phyloP scores from a whole-genome alignment of 2,888 invertebrate genomes.

The Halictus ligatus region DNA sequence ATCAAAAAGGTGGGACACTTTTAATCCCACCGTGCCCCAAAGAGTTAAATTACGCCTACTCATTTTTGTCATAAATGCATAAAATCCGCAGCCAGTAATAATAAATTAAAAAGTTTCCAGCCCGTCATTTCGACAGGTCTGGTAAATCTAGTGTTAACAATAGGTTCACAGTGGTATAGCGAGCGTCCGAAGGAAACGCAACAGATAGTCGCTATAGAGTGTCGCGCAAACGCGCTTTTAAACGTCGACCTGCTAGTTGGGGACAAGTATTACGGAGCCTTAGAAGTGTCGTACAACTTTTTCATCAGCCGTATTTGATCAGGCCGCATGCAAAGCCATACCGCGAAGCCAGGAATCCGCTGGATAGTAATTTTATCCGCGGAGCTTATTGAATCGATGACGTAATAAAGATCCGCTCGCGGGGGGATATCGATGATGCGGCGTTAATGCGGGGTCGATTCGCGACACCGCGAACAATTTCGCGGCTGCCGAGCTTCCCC shows the following conservation, averaged over 20 bases:
- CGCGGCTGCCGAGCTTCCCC: conserved; percentile 31
- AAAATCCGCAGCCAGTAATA: too few species aligned
- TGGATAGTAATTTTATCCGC: conserved; percentile 17
- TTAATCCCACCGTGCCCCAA: too few species aligned
- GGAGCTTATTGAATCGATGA: conserved; percentile 30
- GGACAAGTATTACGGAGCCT: neutral
- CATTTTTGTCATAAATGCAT: too few species aligned
- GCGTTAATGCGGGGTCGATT: conserved; percentile 51
- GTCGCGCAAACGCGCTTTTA: neutral
- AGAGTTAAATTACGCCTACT: too few species aligned
- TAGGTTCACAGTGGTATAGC: neutral
- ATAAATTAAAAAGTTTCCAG: too few species aligned
- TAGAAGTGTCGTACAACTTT: neutral
- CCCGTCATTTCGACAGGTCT: too few species aligned
- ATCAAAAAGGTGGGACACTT: too few species aligned
- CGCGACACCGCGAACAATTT: conserved; percentile 60
- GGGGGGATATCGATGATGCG: conserved; percentile 51
- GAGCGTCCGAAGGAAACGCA: neutral
- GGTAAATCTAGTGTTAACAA: neutral
- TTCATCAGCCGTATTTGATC: neutral
- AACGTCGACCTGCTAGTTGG: neutral
- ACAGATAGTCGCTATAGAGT: neutral
- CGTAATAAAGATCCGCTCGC: conserved; percentile 37
- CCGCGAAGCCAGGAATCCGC: neutral
- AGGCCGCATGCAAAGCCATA: neutral